phyloP scores from a whole-genome alignment of 2,113 vertebrate species.

The Cinclus mexicanus region DNA sequence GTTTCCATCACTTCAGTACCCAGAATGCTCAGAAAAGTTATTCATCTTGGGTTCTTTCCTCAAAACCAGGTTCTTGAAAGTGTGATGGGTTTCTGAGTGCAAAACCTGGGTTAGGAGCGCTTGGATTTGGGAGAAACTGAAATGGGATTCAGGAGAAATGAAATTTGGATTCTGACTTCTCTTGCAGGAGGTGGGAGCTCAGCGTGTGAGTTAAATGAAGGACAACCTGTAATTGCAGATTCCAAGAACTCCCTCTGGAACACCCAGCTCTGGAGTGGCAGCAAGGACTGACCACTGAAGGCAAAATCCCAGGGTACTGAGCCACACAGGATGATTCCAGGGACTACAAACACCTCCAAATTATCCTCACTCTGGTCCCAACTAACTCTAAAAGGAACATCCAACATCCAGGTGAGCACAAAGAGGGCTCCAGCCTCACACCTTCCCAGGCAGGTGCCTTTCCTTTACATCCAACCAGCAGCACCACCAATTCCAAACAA shows the following conservation, averaged over 20 bases:
- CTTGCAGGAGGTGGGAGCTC: background rate
- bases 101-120: background rate
- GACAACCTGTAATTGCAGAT: background rate
- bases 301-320: rapidly evolving
- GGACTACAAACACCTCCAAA: background rate
- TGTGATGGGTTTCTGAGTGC: background rate
- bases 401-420: background rate
- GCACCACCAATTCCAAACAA: background rate
- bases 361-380: background rate
- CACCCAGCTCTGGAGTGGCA: background rate
- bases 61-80: background rate
- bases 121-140: background rate
- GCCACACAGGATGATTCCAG: background rate
- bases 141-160: background rate
- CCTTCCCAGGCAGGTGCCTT: background rate
- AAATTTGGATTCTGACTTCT: background rate
- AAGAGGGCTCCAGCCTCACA: background rate
- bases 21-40: slow-evolving; percentile 34
- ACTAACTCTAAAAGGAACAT: background rate
- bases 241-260: background rate
- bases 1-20: slow-evolving; percentile 68
- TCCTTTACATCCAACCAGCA: background rate
- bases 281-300: background rate
- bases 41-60: background rate
- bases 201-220: rapidly evolving